Evolutionary conservation across 2,113 vertebrate genomes (phyloP), one percentile per base, ranked within the genome.

Genomic region (Stigmatopora nigra): DNA sequence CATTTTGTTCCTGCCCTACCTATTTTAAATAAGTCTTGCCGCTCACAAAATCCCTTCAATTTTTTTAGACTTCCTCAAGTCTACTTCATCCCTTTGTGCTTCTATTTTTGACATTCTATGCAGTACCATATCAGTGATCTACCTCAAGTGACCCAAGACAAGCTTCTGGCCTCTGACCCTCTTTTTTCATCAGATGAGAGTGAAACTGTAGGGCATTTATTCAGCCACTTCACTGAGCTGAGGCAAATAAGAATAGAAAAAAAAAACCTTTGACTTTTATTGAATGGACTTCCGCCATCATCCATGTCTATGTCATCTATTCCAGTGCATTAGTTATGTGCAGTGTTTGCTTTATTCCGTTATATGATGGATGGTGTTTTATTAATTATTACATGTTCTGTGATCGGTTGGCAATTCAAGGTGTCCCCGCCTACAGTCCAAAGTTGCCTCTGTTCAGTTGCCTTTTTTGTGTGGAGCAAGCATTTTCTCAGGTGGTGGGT

Each of bases 1-100:
- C 49, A 64, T 76, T 84, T 77, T 82, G 72, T 84, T 79, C 69
- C 68, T 15, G 1, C 60, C 57, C 75, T 69, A 81, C 81, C 75
- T 67, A 65, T 73, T 31, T 70, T 76, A 61, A 73, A 17, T 57
- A 61, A 7, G 38, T 48, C 58, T 56, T 46, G 61, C 56, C 53
- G 65, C 65, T 61, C 65, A 60, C 48, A 68, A 65, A 70, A 35
- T 52, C 73, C 70, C 70, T 14, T 61, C 56, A 49, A 70, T 63
- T 73, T 61, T 73, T 78, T 67, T 35, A 62, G 44, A 70, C 64
- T 69, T 44, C 35, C 61, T 65, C 61, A 49, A 69, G 70, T 72
- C 73, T 73, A 65, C 52, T 70, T 41, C 61, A 65, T 57, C 60
- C 67, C 20, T 70, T 77, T 73, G 68, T 74, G 67, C 72, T 61